These are phyloP conservation scores for Eutolmus rufibarbis DNA, from an alignment of 2,888 invertebrate genomes.

Conservation along the genomic window DNA sequence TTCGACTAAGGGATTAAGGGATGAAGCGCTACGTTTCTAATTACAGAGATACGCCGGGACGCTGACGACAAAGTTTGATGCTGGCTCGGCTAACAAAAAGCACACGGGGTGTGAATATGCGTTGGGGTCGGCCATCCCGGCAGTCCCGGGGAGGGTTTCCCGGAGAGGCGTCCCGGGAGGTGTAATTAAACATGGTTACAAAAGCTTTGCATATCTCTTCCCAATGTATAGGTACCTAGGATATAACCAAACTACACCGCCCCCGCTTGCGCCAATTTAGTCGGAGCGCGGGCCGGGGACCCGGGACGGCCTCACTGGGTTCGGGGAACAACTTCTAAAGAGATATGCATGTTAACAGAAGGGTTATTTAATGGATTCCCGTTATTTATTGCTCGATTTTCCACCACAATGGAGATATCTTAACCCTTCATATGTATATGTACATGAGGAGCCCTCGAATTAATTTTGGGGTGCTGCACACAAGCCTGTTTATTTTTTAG, in stretches of 20 bases:
- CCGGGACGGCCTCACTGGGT: background rate
- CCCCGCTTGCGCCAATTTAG: background rate
- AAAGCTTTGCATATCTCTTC: constrained; percentile 34
- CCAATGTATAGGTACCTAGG: background rate
- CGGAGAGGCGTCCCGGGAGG: background rate
- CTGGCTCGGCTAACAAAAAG: background rate
- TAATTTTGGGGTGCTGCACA: background rate
- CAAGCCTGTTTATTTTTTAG: background rate
- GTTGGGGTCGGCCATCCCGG: background rate
- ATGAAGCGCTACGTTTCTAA: constrained; percentile 37
- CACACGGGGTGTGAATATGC: constrained; percentile 10
- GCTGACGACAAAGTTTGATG: constrained; percentile 27
- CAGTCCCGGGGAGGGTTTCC: background rate
- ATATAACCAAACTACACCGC: background rate
- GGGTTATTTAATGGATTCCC: constrained; percentile 44
- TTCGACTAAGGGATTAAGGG: constrained; percentile 40
- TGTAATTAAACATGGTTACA: constrained; percentile 40
- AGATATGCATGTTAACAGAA: constrained; percentile 41
- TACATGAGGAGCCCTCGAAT: background rate
- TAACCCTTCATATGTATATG: no score
- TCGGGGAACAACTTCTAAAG: constrained; percentile 24
- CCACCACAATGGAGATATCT: background rate
- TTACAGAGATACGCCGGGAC: constrained; percentile 29
- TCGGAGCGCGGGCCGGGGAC: background rate
- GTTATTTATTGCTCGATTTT: constrained; percentile 44